phyloP scores from a whole-genome alignment of 2,797 vertebrate species.

The Erithacus rubecula region DNA sequence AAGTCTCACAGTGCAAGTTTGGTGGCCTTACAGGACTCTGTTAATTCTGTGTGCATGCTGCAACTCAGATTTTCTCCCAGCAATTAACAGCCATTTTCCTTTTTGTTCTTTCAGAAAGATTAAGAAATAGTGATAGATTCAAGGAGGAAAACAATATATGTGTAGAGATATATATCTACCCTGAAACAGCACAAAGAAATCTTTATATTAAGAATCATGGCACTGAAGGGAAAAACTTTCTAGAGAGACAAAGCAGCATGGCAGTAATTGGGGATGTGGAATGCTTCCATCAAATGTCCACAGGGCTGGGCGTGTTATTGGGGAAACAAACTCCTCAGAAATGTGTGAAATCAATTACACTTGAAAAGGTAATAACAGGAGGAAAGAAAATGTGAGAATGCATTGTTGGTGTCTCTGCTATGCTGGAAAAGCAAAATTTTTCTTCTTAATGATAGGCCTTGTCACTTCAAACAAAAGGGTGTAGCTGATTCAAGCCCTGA shows the following conservation, averaged over 20 bases:
- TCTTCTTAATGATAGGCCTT: conserved; percentile 20
- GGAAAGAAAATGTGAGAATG: not conserved
- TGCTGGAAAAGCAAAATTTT: not conserved
- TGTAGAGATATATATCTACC: too few relatives aligned
- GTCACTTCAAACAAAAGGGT: conserved; percentile 25
- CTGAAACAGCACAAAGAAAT: not conserved
- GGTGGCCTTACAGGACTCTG: not conserved
- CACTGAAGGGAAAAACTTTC: not conserved
- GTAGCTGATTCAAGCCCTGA: not conserved
- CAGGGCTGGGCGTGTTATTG: not conserved
- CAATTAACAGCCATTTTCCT: not conserved
- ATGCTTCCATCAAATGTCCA: not conserved
- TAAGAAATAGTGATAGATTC: not conserved
- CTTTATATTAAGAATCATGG: not conserved
- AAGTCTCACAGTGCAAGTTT: accelerated
- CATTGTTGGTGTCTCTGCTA: not conserved
- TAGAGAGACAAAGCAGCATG: not conserved
- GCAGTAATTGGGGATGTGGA: not conserved
- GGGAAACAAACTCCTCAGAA: not conserved
- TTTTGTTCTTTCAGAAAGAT: not conserved
- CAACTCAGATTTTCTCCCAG: not conserved
- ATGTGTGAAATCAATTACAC: conserved; percentile 1
- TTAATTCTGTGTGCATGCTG: not conserved
- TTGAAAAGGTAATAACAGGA: conserved; percentile 2
- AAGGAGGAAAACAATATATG: not conserved